Evolutionary conservation across 2,113 vertebrate species (phyloP).

Genomic region (Mesoclemmys tuberculata): DNA sequence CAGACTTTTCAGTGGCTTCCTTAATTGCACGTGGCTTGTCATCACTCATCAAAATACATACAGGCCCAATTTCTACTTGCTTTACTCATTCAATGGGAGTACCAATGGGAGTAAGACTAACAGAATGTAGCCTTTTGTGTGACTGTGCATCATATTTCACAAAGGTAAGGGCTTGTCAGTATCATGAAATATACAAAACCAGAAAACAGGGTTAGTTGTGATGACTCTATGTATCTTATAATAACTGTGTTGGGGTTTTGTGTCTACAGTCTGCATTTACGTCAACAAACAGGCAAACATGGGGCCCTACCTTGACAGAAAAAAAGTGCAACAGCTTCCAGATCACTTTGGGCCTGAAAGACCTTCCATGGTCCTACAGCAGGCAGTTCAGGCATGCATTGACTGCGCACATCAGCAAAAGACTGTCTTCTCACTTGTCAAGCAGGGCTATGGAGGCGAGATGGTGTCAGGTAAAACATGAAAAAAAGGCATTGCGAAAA

Average conservation of each 20-base stretch:
- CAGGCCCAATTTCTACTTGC: background rate
- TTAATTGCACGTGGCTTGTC: background rate
- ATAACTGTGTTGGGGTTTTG: conserved; percentile 26
- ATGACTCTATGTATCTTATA: background rate
- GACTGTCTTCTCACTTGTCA: conserved; percentile 93
- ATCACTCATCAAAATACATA: background rate
- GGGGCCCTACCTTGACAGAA: conserved; percentile 93
- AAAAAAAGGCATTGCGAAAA: background rate
- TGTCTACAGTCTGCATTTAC: conserved; percentile 93
- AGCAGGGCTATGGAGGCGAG: conserved; percentile 93
- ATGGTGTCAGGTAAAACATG: conserved; percentile 89
- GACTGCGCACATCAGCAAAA: conserved; percentile 96
- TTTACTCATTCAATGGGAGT: background rate
- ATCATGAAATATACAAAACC: background rate
- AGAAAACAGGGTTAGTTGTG: background rate
- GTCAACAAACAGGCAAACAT: conserved; percentile 93
- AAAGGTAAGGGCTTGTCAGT: background rate
- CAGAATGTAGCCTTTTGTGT: background rate
- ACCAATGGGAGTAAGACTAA: background rate
- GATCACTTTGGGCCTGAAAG: conserved; percentile 93
- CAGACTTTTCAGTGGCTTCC: background rate
- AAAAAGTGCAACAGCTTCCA: conserved; percentile 93
- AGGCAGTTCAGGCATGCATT: conserved; percentile 95
- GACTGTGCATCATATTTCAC: fast-evolving
- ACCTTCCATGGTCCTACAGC: conserved; percentile 90